Evolutionary conservation across 2,797 vertebrate genomes (phyloP), one percentile per base, ranked within the genome.

Genomic region (Linurgus olivaceus): DNA sequence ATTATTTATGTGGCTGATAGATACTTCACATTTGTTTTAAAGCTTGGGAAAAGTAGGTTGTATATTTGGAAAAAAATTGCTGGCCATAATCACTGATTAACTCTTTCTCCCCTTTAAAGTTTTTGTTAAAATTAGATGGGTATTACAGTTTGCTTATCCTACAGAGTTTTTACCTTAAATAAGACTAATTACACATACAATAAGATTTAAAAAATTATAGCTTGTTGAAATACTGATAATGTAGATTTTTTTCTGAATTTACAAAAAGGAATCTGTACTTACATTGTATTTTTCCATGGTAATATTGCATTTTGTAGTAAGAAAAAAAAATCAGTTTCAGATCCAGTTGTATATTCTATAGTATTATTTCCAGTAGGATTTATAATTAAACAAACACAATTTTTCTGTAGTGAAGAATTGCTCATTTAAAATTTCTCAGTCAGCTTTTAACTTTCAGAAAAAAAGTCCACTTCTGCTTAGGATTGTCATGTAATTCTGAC

Each of bases 21-120:
- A 85, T 47, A 79, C 71, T 80, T 96, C 83, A 37, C n/a, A 44
- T 86, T 95, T 95, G 18, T 91, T 48, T 58, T 66, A 52, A 35
- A 76, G 44, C 28, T 90, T 88, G 11, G 17, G 55, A 58, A 48
- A 94, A 89, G 68, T 73, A 33, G 21, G 45, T 24, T 61, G 20
- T 67, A 25, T 13, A 13, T 86, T 52, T 51, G 21, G 54, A 96
- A 88, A 94, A 37, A 21, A 94, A 35, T 58, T 72, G 26, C 9
- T 87, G 82, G 9, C 26, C 13, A 44, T 50, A 67, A 48, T 70
- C 29, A 85, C 24, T 57, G 37, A 83, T 88, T 93, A 82, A 75
- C 42, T 87, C 48, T 78, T 84, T 94, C 15, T 92, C 33, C 66
- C 18, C 40, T 88, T 70, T 91, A n/a, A 91, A 57, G 25, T 44